These are phyloP conservation scores for Ictalurus punctatus DNA, from an alignment of 2,113 vertebrate species.

Conservation along the genomic window DNA sequence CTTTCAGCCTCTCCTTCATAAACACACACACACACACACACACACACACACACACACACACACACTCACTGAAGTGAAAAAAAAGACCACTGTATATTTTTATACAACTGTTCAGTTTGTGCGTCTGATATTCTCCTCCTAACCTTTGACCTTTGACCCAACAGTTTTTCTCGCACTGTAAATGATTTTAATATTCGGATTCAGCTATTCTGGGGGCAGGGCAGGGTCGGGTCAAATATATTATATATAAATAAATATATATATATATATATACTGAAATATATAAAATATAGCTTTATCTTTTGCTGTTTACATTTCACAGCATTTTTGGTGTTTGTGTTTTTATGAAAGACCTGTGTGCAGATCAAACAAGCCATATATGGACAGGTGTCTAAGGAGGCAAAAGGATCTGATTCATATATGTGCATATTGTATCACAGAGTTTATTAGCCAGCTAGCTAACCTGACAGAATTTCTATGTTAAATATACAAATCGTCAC, in stretches of 20 bases:
- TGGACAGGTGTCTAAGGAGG: not conserved
- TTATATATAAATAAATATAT: not conserved
- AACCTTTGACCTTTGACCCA: conserved; percentile 10
- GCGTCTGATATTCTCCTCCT: conserved; percentile 15
- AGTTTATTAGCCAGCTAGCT: not conserved
- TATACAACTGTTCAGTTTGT: conserved; percentile 31
- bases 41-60: not conserved
- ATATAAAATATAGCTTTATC: not conserved
- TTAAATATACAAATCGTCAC: not conserved
- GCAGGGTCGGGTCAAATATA: not conserved
- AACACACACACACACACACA: not conserved
- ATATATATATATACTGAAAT: not conserved
- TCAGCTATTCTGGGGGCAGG: not conserved
- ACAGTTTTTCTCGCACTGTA: conserved; percentile 20
- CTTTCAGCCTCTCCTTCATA: not conserved
- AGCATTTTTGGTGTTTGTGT: not conserved
- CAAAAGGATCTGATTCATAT: not conserved
- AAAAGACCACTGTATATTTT: conserved; percentile 33
- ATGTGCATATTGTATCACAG: not conserved
- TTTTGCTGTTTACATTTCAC: conserved; percentile 2
- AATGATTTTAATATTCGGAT: conserved; percentile 33
- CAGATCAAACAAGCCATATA: not conserved
- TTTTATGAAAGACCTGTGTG: not conserved
- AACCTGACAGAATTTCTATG: not conserved
- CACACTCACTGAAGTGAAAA: conserved; percentile 9